These are phyloP conservation scores for Hemiscyllium ocellatum DNA, from an alignment of 2,113 vertebrate species.

Conservation along the genomic window DNA sequence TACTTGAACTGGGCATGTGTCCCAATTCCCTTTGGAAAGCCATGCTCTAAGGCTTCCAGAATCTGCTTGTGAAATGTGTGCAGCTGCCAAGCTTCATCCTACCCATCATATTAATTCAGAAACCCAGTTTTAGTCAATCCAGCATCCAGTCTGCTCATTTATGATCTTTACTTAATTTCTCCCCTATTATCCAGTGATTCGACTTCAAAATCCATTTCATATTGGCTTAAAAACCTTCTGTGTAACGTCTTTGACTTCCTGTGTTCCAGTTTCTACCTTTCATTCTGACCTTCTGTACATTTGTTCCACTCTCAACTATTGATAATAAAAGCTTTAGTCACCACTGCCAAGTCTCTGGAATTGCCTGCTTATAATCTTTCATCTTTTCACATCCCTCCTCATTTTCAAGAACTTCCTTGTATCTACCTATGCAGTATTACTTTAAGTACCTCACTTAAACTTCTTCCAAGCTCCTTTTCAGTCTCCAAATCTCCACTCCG, in stretches of 20 bases:
- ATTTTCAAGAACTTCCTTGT: background rate
- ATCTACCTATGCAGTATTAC: background rate
- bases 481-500: background rate
- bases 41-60: no score
- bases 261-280: background rate
- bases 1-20: no score
- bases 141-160: background rate
- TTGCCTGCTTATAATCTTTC: background rate
- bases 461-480: background rate
- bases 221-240: background rate
- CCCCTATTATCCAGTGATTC: background rate
- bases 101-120: background rate
- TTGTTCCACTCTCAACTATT: background rate
- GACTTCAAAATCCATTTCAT: background rate
- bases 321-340: background rate
- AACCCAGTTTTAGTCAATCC: background rate
- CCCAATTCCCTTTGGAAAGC: no score
- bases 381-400: background rate
- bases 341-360: background rate
- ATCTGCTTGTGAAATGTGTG: no score
- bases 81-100: background rate
- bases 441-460: background rate
- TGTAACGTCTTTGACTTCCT: background rate
- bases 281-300: background rate
- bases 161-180: background rate